Percentiles rank a stretch among this genome's conserved stretches.
Conservation (phyloP, 2,113 vertebrate species). For the Campylomormyrus numenius region DNA sequence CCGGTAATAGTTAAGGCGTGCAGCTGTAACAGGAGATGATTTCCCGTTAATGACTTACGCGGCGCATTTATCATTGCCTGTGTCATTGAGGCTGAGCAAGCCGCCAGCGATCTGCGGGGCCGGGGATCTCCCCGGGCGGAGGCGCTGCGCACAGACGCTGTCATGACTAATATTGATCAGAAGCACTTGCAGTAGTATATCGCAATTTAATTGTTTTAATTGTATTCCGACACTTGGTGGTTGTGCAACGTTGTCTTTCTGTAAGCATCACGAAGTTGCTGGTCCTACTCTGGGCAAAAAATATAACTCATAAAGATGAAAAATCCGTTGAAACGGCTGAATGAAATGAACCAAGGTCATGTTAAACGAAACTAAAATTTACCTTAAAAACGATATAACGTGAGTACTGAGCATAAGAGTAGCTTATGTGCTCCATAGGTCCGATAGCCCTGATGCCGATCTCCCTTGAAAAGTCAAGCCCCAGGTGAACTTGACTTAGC, state of each 20-base stretch:
- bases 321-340: background rate
- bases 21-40: background rate
- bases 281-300: background rate
- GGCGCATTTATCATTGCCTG: constrained; percentile 17
- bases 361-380: background rate
- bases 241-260: background rate
- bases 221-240: background rate
- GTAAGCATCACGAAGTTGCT: background rate
- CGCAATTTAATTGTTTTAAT: background rate
- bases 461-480: too few species aligned
- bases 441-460: too few species aligned
- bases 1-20: background rate
- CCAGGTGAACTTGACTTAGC: too few species aligned
- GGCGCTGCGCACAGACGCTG: constrained; percentile 18
- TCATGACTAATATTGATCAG: constrained; percentile 22
- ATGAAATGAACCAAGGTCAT: background rate
- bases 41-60: constrained; percentile 24
- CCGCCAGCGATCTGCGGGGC: constrained; percentile 22
- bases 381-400: background rate
- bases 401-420: background rate
- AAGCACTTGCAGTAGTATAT: background rate
- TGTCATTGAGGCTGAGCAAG: constrained; percentile 30
- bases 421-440: background rate
- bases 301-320: background rate
- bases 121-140: background rate